phyloP scores from a whole-genome alignment of 2,797 vertebrate genomes.

The Phataginus tetradactyla region DNA sequence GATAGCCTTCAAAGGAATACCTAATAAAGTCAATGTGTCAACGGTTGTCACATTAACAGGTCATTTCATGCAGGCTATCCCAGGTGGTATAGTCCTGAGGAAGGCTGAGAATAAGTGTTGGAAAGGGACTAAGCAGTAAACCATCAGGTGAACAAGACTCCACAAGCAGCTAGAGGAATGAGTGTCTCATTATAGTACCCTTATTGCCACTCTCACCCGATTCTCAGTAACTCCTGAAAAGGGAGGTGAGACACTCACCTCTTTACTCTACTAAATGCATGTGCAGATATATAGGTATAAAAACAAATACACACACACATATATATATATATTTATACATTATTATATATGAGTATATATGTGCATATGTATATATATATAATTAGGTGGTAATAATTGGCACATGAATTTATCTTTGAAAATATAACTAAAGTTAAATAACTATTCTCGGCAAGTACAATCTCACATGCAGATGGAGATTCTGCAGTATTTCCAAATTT shows the following conservation, averaged over 20 bases:
- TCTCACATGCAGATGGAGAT: background rate
- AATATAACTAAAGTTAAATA: background rate
- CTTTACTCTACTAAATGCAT: background rate
- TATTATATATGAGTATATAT: background rate
- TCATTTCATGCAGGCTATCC: background rate
- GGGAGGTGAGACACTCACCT: background rate
- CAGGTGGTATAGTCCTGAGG: background rate
- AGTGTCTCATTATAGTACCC: background rate
- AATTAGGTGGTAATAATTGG: background rate
- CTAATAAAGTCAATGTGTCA: background rate
- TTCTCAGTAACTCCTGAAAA: background rate
- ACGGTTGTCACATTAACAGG: background rate
- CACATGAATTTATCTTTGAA: slow-evolving; percentile 1
- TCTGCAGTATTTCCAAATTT: background rate
- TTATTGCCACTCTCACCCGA: background rate
- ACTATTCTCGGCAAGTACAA: background rate
- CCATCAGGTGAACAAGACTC: background rate
- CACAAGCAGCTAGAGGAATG: background rate
- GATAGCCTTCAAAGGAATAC: background rate
- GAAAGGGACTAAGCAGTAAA: background rate
- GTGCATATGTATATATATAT: background rate
- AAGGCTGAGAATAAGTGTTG: background rate
- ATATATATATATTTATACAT: background rate
- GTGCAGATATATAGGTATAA: background rate
- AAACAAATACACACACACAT: background rate